Conservation (phyloP, 2,888 invertebrate genomes). For the Epinotia nisella region DNA sequence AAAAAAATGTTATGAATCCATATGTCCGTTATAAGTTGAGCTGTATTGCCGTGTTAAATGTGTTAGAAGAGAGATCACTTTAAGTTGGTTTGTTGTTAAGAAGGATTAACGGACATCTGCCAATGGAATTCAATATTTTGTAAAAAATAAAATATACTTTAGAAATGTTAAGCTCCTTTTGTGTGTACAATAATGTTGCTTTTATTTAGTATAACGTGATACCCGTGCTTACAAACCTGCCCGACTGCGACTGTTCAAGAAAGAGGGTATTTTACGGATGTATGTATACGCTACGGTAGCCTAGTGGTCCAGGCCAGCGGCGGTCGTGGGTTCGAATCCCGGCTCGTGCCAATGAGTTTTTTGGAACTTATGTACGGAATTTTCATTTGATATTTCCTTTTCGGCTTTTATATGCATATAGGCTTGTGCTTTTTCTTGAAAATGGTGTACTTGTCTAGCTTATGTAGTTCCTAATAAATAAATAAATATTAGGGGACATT, state of each 20-base stretch:
- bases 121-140: slow-evolving; percentile 44
- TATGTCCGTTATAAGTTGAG: slow-evolving; percentile 28
- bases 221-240: slow-evolving; percentile 7
- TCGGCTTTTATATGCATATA: too few species aligned
- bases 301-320: too few species aligned
- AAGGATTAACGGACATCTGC: slow-evolving; percentile 50
- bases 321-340: too few species aligned
- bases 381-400: too few species aligned
- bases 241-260: not conserved
- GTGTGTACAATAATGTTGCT: slow-evolving; percentile 36
- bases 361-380: too few species aligned
- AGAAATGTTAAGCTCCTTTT: slow-evolving; percentile 35
- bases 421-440: too few species aligned
- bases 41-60: not conserved
- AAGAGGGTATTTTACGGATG: not conserved
- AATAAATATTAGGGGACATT: too few species aligned
- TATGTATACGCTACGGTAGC: too few species aligned
- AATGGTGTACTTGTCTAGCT: too few species aligned
- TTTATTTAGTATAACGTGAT: slow-evolving; percentile 32
- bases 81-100: slow-evolving; percentile 44
- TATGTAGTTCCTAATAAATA: too few species aligned
- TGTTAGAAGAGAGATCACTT: slow-evolving; percentile 20
- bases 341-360: too few species aligned
- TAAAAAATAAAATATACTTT: slow-evolving; percentile 41
- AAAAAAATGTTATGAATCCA: slow-evolving; percentile 40